These are phyloP conservation scores for Fulmarus glacialis DNA, from an alignment of 2,113 vertebrate species.

Conservation along the genomic window DNA sequence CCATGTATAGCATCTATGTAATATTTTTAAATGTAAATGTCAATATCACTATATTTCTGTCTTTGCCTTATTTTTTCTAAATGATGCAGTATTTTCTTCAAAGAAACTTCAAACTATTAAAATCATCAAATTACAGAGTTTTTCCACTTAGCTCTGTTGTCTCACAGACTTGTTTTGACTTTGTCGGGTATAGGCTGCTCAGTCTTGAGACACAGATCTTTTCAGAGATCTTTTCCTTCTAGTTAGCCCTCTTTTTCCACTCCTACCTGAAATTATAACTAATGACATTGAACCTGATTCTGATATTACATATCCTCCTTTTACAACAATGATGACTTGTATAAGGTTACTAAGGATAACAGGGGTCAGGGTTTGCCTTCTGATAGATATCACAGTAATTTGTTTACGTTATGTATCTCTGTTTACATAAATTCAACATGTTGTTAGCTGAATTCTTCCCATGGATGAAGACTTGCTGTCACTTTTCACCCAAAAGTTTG, in stretches of 20 bases:
- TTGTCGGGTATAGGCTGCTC: not conserved
- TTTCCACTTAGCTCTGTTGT: not conserved
- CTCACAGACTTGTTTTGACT: not conserved
- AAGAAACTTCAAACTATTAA: not conserved
- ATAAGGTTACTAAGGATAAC: not conserved
- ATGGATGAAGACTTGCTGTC: not conserved
- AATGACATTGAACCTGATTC: not conserved
- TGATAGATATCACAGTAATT: not conserved
- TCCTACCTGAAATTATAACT: not conserved
- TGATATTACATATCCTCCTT: not conserved
- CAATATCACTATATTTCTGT: not conserved
- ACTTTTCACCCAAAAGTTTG: not conserved
- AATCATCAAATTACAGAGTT: not conserved
- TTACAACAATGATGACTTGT: not conserved
- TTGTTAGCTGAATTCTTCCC: not conserved
- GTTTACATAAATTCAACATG: not conserved
- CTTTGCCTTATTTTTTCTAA: not conserved
- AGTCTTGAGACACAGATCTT: not conserved
- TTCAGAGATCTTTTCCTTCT: not conserved
- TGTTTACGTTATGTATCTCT: not conserved
- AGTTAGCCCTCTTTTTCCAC: not conserved
- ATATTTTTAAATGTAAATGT: not conserved
- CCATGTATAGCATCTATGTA: not conserved
- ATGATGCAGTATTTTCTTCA: not conserved
- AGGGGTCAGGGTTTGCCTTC: not conserved